Base-by-base conservation (phyloP, 2,888 invertebrate species). In the Leptopilina drosophilae region DNA sequence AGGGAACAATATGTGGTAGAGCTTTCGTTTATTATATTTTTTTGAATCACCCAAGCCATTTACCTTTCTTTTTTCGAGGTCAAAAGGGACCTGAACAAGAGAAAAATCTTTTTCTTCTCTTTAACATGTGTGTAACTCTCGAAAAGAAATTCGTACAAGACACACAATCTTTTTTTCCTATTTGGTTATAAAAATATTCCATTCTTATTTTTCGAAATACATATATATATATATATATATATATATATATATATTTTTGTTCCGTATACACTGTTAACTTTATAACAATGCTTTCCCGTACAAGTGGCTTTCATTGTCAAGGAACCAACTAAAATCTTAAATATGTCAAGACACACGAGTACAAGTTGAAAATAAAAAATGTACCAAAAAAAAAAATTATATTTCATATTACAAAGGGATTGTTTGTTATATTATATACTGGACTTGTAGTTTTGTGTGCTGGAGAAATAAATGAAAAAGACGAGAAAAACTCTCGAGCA, bases 321-420 rank as follows among this genome's bases (percentile, higher is more conserved):
- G 59, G 15, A n/a, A 59, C 59, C 15, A n/a, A 59, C 59, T 59
- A 59, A 59, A 59, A 59, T 59, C 59, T 59, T 59, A 59, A 59
- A 59, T 59, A 59, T 59, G 59, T 59, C 59, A 59, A 59, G 15
- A 20, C 15, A 20, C 15, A 62, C 62, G 20, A 62, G 62, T 62
- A 9, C 62, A 9, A 62, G 1, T 62, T 62, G 62, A 62, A 15
- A 62, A 62, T 62, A 62, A 15, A 62, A 62, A 62, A 62, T 62
- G 20, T 49, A 49, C 46, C 15, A 6, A 5, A 62, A 15, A 5
- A 62, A 15, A 62, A 62, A 62, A 15, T 20, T 20, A n/a, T 62
- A 20, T 62, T 62, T 62, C 62, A 62, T 20, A 62, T 15, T 15
- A 62, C 15, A 62, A 62, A 62, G 62, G 33, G 62, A 62, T 62